phyloP scores from a whole-genome alignment of 1,140 invertebrate genomes.

The Zophobas atratus region DNA sequence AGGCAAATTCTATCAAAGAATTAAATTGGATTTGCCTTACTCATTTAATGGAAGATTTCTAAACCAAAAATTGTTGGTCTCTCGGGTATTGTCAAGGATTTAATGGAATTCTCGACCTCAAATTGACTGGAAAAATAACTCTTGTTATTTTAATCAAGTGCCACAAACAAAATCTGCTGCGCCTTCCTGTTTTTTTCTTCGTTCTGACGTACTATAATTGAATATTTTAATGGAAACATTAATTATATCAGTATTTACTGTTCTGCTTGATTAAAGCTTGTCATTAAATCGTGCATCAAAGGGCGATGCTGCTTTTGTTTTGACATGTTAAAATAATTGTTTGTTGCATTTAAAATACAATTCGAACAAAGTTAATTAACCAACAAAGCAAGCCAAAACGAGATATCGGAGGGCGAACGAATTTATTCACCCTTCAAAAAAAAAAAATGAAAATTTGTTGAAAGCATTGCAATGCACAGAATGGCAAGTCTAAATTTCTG shows the following conservation, averaged over 20 bases:
- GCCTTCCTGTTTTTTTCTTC: slow-evolving; percentile 37
- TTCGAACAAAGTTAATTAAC: too few species aligned
- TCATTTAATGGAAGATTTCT: slow-evolving; percentile 57
- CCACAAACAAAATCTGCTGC: slow-evolving; percentile 42
- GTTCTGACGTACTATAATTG: slow-evolving; percentile 42
- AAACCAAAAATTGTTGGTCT: slow-evolving; percentile 56
- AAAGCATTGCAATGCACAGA: too few species aligned
- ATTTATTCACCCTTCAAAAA: too few species aligned
- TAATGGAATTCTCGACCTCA: slow-evolving; percentile 53
- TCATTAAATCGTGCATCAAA: not conserved
- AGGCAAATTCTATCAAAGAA: slow-evolving; percentile 53
- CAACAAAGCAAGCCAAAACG: too few species aligned
- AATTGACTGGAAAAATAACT: slow-evolving; percentile 55
- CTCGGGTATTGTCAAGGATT: slow-evolving; percentile 54
- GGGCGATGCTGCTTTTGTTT: too few species aligned
- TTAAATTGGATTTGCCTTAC: slow-evolving; percentile 57
- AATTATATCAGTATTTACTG: slow-evolving; percentile 19
- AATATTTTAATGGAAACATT: slow-evolving; percentile 49
- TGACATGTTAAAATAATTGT: too few species aligned
- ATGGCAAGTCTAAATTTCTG: too few species aligned
- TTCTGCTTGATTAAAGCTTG: not conserved
- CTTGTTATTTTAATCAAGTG: slow-evolving; percentile 54
- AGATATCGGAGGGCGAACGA: too few species aligned
- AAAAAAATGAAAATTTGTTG: too few species aligned
- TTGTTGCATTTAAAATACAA: too few species aligned